Percentiles rank a stretch among this genome's conserved stretches.
These are phyloP conservation scores for Eilema depressum DNA, from an alignment of 2,888 invertebrate genomes.

Conservation along the genomic window DNA sequence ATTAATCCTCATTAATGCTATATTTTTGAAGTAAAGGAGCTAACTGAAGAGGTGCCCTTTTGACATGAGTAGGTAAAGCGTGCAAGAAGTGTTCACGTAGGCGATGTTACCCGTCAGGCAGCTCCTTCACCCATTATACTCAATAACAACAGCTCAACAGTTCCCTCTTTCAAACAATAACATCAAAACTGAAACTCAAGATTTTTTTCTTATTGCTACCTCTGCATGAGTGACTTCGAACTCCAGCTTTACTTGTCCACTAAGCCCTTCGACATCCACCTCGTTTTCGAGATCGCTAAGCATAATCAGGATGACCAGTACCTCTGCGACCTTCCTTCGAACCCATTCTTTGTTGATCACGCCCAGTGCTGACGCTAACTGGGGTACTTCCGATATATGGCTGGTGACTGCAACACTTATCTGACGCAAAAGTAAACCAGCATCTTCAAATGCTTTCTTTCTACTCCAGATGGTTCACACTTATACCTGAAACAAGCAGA, in stretches of 20 bases:
- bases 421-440: neutral
- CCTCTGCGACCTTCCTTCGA: neutral
- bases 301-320: slow-evolving; percentile 95
- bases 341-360: neutral
- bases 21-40: neutral
- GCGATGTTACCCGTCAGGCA: neutral
- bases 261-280: slow-evolving; percentile 94
- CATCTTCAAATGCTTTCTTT: neutral
- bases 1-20: neutral
- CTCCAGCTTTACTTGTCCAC: slow-evolving; percentile 93
- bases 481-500: neutral
- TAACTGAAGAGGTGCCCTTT: neutral
- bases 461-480: neutral
- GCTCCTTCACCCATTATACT: neutral
- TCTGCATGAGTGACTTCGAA: slow-evolving; percentile 92
- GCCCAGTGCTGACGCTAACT: neutral
- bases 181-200: slow-evolving; percentile 53
- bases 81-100: neutral
- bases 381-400: neutral
- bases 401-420: neutral
- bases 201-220: slow-evolving; percentile 88
- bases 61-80: too few species aligned
- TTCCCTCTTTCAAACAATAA: slow-evolving; percentile 30
- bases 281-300: slow-evolving; percentile 96
- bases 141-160: slow-evolving; percentile 37